phyloP scores from a whole-genome alignment of 1,140 invertebrate species.

The Saccostrea glomerata region DNA sequence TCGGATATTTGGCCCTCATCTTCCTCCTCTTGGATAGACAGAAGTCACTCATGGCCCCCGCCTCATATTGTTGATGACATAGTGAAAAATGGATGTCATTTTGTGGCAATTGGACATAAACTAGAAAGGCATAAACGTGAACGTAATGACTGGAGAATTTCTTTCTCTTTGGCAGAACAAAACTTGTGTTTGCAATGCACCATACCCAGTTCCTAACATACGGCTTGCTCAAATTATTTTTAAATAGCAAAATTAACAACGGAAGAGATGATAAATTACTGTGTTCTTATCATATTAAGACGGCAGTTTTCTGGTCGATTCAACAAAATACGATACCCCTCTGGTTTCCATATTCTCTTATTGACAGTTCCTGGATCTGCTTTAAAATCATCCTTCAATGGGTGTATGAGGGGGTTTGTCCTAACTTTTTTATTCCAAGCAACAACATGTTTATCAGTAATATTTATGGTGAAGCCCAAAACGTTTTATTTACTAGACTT shows the following conservation, averaged over 20 bases:
- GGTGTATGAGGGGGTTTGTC: slow-evolving; percentile 41
- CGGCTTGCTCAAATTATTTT: slow-evolving; percentile 42
- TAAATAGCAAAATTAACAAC: slow-evolving; percentile 23
- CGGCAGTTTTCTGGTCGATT: slow-evolving; percentile 26
- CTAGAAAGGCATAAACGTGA: neutral
- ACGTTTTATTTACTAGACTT: neutral
- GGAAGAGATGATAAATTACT: neutral
- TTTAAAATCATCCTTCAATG: slow-evolving; percentile 36
- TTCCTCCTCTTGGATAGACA: neutral
- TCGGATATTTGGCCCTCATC: neutral
- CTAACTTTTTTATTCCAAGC: slow-evolving; percentile 45
- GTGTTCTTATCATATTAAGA: slow-evolving; percentile 50
- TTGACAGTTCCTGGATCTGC: slow-evolving; percentile 37
- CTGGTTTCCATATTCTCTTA: slow-evolving; percentile 14
- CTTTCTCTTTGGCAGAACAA: slow-evolving; percentile 42
- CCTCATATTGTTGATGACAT: neutral
- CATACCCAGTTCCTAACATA: slow-evolving; percentile 35
- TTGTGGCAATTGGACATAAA: slow-evolving; percentile 26
- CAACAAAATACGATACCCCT: neutral
- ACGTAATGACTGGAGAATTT: slow-evolving; percentile 42
- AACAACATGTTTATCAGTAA: slow-evolving; percentile 40
- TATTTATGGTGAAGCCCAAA: slow-evolving; percentile 8
- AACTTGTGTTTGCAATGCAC: slow-evolving; percentile 19
- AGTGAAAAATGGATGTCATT: slow-evolving; percentile 23
- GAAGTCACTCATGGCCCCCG: neutral